Conservation (phyloP, 2,797 vertebrate genomes). For the Rhinichthys osculus region DNA sequence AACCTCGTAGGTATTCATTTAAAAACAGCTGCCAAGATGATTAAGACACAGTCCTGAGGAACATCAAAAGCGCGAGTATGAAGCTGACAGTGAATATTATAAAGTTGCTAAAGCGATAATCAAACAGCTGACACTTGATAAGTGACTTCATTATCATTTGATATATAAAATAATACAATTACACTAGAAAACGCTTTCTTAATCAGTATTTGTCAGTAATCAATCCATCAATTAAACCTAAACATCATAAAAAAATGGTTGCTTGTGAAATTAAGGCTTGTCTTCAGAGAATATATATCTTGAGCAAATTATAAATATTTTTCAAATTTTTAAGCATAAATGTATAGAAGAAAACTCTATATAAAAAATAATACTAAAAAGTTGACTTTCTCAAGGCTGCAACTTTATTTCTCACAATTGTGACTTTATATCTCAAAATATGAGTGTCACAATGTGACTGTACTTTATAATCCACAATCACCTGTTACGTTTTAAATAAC, state of each 20-base stretch:
- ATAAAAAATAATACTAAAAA: neutral
- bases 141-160: neutral
- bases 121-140: neutral
- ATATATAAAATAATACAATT: neutral
- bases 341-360: neutral
- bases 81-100: constrained; percentile 16
- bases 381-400: neutral
- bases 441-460: neutral
- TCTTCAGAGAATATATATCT: too few relatives aligned
- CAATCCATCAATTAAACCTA: neutral
- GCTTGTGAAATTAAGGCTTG: neutral
- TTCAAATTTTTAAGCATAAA: neutral
- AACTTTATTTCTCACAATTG: neutral
- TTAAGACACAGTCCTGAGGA: constrained; percentile 9
- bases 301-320: neutral
- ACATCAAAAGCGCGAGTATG: neutral
- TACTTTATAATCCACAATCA: neutral
- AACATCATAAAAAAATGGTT: neutral
- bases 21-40: constrained; percentile 26
- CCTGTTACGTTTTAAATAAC: neutral
- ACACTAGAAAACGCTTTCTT: neutral
- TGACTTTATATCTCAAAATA: neutral
- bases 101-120: neutral
- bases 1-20: constrained; percentile 18
- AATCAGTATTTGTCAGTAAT: neutral